Evolutionary conservation across 2,797 vertebrate genomes (phyloP), one percentile per base, ranked within the genome.

Genomic region (Melanotaenia trifasciata): DNA sequence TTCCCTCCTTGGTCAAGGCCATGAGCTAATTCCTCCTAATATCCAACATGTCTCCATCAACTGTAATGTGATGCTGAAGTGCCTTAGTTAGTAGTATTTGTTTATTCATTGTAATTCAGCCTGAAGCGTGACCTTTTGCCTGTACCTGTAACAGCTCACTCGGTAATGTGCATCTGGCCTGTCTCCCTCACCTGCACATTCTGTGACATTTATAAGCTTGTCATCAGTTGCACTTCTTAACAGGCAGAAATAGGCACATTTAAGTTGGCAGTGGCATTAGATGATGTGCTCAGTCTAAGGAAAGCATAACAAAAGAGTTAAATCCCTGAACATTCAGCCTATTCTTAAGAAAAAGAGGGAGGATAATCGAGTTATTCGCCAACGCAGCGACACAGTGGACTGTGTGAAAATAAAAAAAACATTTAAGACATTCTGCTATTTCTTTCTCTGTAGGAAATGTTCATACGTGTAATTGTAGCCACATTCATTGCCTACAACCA

Each of bases 81-180:
- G 67, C 71, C 63, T 18, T 56, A 66, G 14, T 60, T 60, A 30
- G 28, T 30, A 30, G 28, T 30, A 30, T 30, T 64, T 73, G 30
- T 64, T 77, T 60, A 76, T 76, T 79, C 35, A 64, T 64, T 72
- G 26, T 45, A 69, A 72, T 70, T 81, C 36, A 70, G 62, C 28
- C 50, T 38, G 43, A 40, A 61, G 38, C 61, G 58, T 6, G 26
- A 56, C 66, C 30, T 43, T 51, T 35, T 74, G 56, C n/a, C 26
- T 26, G 69, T 5, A 54, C 51, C n/a, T 30, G 28, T 45, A 47
- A 60, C 53, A 33, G 32, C 61, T 70, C 8, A 43, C 18, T 62
- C 62, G 50, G 18, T 16, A 14, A 11, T 54, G 32, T 61, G 64
- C n/a, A 75, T 69, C 47, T 67, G 43, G 64, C 35, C 36, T 20